A percentile compares a stretch with the other conserved stretches of the same genome.
phyloP scores from a whole-genome alignment of 2,797 vertebrate genomes.

The Hemitrygon akajei region DNA sequence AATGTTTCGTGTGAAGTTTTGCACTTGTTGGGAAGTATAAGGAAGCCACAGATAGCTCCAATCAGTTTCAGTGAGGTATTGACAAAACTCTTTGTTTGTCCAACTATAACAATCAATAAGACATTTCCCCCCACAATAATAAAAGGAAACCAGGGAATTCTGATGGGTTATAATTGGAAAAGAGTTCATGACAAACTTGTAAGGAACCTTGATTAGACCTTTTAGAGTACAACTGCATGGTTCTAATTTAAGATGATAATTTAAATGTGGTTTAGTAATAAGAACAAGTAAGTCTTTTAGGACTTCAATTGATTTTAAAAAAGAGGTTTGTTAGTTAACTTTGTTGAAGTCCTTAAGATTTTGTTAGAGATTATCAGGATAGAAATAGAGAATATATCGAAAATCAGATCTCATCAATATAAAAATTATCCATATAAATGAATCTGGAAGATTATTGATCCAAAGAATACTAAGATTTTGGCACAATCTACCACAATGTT shows the following conservation, averaged over 20 bases:
- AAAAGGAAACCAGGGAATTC: neutral
- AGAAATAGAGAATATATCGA: neutral
- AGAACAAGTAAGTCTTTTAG: neutral
- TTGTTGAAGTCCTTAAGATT: neutral
- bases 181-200: neutral
- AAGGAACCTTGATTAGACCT: neutral
- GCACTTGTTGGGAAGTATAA: neutral
- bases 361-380: neutral
- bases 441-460: too few species aligned
- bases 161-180: neutral
- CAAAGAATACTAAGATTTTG: too few species aligned
- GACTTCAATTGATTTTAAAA: neutral
- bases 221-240: neutral
- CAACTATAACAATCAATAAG: too few species aligned
- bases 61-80: neutral
- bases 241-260: neutral
- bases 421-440: too few species aligned
- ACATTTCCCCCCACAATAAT: too few species aligned
- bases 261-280: neutral
- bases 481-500: too few species aligned
- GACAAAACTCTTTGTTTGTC: neutral
- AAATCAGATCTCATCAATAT: neutral
- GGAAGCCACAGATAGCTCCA: neutral
- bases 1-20: neutral
- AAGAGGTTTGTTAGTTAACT: neutral